Evolutionary conservation across 2,113 vertebrate genomes (phyloP).

Genomic region (Azemiops feae): DNA sequence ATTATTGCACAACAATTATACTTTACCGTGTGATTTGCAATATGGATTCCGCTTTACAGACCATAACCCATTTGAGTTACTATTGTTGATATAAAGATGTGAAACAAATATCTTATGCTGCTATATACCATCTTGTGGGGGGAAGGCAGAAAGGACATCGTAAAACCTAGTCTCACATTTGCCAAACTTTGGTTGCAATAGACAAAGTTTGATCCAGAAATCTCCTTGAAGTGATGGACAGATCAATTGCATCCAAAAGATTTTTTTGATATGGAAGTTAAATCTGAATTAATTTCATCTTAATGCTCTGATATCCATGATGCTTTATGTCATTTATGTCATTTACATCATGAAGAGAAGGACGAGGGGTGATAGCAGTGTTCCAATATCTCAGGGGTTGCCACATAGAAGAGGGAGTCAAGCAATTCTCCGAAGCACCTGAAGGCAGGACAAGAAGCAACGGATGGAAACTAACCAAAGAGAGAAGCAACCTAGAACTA

Average conservation of each 20-base stretch:
- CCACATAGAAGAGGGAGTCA: too few species aligned
- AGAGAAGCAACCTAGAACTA: too few species aligned
- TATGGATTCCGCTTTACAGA: neutral
- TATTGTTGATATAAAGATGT: neutral
- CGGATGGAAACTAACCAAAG: too few species aligned
- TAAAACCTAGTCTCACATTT: neutral
- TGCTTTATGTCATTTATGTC: neutral
- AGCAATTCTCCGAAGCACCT: too few species aligned
- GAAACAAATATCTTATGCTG: neutral
- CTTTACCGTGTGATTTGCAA: neutral
- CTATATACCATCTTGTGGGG: neutral
- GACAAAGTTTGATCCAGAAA: neutral
- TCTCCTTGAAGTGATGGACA: neutral
- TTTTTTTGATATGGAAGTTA: neutral
- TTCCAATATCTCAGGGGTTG: too few species aligned
- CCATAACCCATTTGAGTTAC: neutral
- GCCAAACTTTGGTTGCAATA: neutral
- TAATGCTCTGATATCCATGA: neutral
- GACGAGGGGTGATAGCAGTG: too few species aligned
- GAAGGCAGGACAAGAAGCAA: too few species aligned
- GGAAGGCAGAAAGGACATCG: neutral
- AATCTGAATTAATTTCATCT: neutral
- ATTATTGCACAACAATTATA: neutral
- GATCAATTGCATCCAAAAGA: neutral
- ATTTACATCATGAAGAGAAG: neutral